Evolutionary conservation across 2,113 vertebrate genomes (phyloP).

Genomic region (Axis porcinus): DNA sequence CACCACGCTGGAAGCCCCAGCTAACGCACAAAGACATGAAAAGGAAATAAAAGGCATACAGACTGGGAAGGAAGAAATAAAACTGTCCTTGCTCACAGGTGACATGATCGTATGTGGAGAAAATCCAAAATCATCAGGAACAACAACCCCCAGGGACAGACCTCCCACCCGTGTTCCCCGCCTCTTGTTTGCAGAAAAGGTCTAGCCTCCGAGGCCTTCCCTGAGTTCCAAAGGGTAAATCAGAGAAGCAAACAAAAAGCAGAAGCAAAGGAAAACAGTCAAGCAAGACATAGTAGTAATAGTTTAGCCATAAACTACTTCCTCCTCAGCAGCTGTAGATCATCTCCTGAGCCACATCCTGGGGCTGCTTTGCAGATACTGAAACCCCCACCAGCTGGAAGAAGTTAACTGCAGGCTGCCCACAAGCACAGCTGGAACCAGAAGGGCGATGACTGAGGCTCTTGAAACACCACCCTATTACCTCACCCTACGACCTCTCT

Average conservation of each 20-base stretch:
- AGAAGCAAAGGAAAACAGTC: not conserved
- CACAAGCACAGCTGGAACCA: not conserved
- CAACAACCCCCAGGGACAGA: not conserved
- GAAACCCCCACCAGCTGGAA: not conserved
- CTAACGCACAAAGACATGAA: fast-evolving
- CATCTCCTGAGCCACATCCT: no score
- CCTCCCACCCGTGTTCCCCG: fast-evolving
- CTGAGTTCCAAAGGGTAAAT: not conserved
- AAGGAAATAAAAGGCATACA: not conserved
- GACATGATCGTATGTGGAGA: not conserved
- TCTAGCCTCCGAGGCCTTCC: not conserved
- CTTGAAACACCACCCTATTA: not conserved
- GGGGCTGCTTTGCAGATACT: not conserved
- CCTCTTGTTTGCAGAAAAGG: not conserved
- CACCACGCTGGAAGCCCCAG: not conserved
- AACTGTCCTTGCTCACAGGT: not conserved
- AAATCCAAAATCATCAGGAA: not conserved
- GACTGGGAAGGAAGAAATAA: not conserved
- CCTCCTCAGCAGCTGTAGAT: not conserved
- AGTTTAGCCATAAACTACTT: not conserved
- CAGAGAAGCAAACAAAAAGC: not conserved
- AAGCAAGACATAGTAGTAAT: not conserved
- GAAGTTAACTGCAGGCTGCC: not conserved
- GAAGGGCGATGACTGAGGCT: fast-evolving
- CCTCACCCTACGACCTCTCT: not conserved